phyloP scores from a whole-genome alignment of 2,888 invertebrate species.

The Ennomos fuscantarius region DNA sequence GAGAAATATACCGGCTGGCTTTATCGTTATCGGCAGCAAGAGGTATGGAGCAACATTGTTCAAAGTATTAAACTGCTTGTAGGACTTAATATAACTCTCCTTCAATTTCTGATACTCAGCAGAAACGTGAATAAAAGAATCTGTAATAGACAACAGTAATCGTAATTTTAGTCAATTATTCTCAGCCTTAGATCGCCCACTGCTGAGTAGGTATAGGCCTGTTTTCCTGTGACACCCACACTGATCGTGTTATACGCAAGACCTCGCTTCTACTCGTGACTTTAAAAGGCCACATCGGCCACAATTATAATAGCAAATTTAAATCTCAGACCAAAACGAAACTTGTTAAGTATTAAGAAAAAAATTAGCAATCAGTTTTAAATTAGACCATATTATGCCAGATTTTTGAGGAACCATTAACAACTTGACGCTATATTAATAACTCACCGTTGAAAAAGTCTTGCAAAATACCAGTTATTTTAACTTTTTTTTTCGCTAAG shows the following conservation, averaged over 20 bases:
- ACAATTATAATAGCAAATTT: no score
- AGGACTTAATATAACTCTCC: constrained; percentile 67
- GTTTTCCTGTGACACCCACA: constrained; percentile 21
- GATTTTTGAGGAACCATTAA: no score
- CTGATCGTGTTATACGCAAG: constrained; percentile 11
- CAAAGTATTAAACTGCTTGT: constrained; percentile 60
- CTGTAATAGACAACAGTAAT: constrained; percentile 44
- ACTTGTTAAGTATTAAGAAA: no score
- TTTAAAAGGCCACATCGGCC: not conserved
- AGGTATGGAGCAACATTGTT: constrained; percentile 66
- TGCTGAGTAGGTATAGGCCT: constrained; percentile 8
- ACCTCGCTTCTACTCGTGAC: constrained; percentile 5
- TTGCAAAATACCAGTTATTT: constrained; percentile 66
- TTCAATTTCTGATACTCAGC: constrained; percentile 59
- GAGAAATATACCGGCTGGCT: constrained; percentile 72
- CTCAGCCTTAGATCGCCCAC: constrained; percentile 27
- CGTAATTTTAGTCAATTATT: not conserved
- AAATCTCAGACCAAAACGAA: no score
- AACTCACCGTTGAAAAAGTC: constrained; percentile 65
- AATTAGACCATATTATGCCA: no score
- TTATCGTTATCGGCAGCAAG: constrained; percentile 68
- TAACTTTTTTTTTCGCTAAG: constrained; percentile 49
- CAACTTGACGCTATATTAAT: no score
- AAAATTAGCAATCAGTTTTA: no score
- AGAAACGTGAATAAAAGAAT: constrained; percentile 72